These are phyloP conservation scores for Fregetta grallaria DNA, from an alignment of 2,113 vertebrate species.

Conservation along the genomic window DNA sequence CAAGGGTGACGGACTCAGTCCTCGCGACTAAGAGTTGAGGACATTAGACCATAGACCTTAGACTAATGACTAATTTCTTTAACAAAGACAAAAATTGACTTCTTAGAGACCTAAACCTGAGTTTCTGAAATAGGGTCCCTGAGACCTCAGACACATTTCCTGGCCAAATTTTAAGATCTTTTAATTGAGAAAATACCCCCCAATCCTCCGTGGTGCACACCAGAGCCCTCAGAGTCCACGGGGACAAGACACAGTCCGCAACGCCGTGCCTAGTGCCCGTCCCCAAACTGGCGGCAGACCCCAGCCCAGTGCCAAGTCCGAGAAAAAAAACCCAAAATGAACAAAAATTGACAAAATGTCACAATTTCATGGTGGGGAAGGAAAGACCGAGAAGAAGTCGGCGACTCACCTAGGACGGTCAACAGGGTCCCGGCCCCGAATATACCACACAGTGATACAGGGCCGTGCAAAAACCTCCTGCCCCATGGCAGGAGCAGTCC, in stretches of 20 bases:
- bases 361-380: not conserved
- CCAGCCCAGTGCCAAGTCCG: not conserved
- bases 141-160: not conserved
- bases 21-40: not conserved
- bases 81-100: not conserved
- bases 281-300: accelerated
- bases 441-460: not conserved
- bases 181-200: not conserved
- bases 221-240: not conserved
- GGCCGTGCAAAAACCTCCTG: slow-evolving; percentile 41
- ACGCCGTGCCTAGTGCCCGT: accelerated
- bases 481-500: not conserved
- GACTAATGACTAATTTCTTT: not conserved
- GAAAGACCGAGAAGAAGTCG: not conserved
- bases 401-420: slow-evolving; percentile 53
- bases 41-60: not conserved
- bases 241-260: not conserved
- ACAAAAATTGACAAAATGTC: not conserved
- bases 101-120: not conserved
- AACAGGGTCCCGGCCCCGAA: not conserved
- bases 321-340: not conserved
- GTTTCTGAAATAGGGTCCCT: not conserved
- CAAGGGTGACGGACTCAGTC: not conserved
- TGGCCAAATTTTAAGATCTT: not conserved
- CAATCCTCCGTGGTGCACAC: accelerated